Evolutionary conservation across 2,888 invertebrate genomes (phyloP).

Genomic region (Papilio protenor): DNA sequence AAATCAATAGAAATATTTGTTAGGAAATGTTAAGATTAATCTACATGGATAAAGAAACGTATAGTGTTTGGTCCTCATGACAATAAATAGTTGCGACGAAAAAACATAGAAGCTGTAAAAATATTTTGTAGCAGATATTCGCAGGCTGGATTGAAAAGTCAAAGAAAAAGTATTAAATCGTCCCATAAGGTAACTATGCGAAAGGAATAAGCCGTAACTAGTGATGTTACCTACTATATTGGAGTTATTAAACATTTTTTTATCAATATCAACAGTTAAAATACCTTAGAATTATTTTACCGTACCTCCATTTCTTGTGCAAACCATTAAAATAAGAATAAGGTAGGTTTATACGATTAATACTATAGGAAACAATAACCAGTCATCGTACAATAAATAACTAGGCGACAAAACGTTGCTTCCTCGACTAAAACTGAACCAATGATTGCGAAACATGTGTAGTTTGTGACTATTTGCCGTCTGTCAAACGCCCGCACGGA

Average conservation of each 20-base stretch:
- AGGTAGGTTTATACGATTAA: not conserved
- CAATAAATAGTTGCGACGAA: too few relatives aligned
- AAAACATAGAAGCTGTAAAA: too few relatives aligned
- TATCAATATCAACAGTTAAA: not conserved
- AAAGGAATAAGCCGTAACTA: not conserved
- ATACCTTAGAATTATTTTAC: not conserved
- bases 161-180: not conserved
- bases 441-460: slow-evolving; percentile 32
- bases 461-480: slow-evolving; percentile 5
- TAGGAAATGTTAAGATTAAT: not conserved
- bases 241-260: not conserved
- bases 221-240: too few relatives aligned
- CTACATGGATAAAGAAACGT: not conserved
- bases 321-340: not conserved
- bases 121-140: not conserved
- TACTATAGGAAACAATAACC: not conserved
- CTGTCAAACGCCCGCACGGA: slow-evolving; percentile 13
- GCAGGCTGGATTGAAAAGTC: not conserved
- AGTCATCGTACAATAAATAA: slow-evolving; percentile 9
- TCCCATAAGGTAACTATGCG: not conserved
- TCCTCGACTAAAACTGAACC: not conserved
- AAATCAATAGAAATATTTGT: not conserved
- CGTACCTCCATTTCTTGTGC: not conserved
- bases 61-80: not conserved
- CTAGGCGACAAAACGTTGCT: slow-evolving; percentile 4